phyloP scores from a whole-genome alignment of 2,888 invertebrate genomes.

The Portevinia maculata region DNA sequence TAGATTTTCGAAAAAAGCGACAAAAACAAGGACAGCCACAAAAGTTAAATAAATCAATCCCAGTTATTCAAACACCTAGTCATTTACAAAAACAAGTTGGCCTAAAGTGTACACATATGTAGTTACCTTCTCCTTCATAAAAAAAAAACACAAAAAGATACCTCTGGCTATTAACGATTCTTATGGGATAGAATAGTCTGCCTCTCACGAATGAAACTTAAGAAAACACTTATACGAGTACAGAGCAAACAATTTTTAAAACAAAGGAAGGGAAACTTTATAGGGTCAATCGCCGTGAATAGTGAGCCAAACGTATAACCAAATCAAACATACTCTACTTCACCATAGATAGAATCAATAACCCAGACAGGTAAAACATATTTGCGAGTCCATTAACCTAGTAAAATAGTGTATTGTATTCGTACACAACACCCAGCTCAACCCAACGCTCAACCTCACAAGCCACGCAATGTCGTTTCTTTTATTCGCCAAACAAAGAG shows the following conservation, averaged over 20 bases:
- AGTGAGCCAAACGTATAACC: not conserved
- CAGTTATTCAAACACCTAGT: too few relatives aligned
- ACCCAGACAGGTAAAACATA: conserved; percentile 28
- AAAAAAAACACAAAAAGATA: too few relatives aligned
- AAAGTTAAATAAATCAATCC: too few relatives aligned
- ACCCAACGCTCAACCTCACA: conserved; percentile 13
- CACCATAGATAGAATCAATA: conserved; percentile 14
- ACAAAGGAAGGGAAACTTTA: conserved; percentile 6
- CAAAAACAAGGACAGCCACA: too few relatives aligned
- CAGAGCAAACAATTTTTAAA: conserved; percentile 22
- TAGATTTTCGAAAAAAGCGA: too few relatives aligned
- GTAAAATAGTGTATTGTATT: conserved; percentile 4
- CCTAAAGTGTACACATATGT: too few relatives aligned
- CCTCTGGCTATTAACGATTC: too few relatives aligned
- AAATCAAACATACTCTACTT: conserved; percentile 3
- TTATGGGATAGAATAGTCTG: too few relatives aligned
- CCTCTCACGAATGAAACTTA: too few relatives aligned
- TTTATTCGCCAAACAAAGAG: conserved; percentile 54
- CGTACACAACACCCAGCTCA: not conserved
- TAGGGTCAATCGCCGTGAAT: conserved; percentile 12
- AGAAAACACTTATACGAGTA: too few relatives aligned
- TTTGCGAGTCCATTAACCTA: conserved; percentile 47
- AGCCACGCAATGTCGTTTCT: conserved; percentile 32
- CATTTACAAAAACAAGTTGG: too few relatives aligned
- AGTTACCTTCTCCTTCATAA: too few relatives aligned